Base-by-base conservation (phyloP, 2,797 vertebrate species). In the Lacerta viridis region DNA sequence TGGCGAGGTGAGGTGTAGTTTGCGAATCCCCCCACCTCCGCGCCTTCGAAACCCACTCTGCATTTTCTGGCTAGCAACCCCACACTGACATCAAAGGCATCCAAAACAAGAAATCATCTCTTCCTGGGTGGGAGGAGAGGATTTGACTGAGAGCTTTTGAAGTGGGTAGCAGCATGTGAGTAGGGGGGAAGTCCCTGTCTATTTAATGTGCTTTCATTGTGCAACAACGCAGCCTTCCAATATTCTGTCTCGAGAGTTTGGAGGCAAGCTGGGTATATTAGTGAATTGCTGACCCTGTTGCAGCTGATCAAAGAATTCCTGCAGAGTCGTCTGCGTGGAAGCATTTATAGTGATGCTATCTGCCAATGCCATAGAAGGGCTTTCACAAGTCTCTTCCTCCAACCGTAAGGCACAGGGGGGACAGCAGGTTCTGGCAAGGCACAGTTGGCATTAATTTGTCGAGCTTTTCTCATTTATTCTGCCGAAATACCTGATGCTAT, bases 271-370 rank as follows among this genome's bases (percentile, higher is more conserved):
- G 61, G 86, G 86, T 87, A 93, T 88, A 87, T 55, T 46, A 85
- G 68, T 61, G 50, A 86, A 68, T 85, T 74, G 83, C 84, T 76
- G 43, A 36, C 85, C 46, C 25, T 33, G 84, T 87, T 76, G 74
- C 33, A 71, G 61, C 27, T 61, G 87, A 88, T 89, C 87, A 84
- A 89, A 87, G 89, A 93, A 87, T 29, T 5, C 69, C 81, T 55
- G 55, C 39, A 36, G 87, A 77, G 87, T 64, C 23, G 43, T 91
- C 95, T 92, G 89, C 33, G 13, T 84, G 69, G 68, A 83, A 93
- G 88, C 78, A 75, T 90, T 86, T 86, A 71, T 80, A 81, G 88
- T 90, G 6, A 13, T 55, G 17, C 91, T 93, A 95, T 92, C 90
- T 90, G 87, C 87, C 84, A 29, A 88, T 76, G 66, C 84, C 81